Percentiles rank a stretch among this genome's conserved stretches.
Evolutionary conservation across 2,797 vertebrate species (phyloP).

Genomic region (Pseudochirops corinnae): DNA sequence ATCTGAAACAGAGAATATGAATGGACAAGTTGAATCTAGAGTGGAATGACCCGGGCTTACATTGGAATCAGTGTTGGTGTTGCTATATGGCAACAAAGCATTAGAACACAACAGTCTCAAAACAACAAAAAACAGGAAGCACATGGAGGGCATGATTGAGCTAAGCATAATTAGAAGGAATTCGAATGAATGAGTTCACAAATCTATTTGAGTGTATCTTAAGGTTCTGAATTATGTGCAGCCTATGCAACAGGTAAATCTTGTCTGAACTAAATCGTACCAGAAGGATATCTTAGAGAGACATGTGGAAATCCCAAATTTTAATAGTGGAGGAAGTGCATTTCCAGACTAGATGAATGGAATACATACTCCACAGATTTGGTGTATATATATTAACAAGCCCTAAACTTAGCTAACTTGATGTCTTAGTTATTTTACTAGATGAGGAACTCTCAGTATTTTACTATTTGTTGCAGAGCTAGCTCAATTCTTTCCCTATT

Average conservation of each 20-base stretch:
- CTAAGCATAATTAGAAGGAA: background rate
- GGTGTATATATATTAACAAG: background rate
- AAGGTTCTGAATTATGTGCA: background rate
- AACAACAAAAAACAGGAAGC: background rate
- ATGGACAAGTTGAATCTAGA: background rate
- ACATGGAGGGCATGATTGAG: background rate
- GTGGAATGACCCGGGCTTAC: background rate
- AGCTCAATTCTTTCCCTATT: background rate
- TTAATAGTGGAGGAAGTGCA: background rate
- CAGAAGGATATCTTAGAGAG: background rate
- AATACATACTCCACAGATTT: background rate
- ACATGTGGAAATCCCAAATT: background rate
- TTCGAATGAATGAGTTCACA: background rate
- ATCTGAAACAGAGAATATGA: background rate
- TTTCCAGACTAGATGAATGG: background rate
- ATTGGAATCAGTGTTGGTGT: background rate
- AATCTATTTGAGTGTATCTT: background rate
- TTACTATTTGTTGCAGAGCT: background rate
- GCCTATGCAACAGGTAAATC: background rate
- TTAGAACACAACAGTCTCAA: background rate
- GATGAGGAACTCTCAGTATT: background rate
- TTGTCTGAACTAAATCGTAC: background rate
- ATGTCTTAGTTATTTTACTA: background rate
- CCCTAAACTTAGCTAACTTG: background rate
- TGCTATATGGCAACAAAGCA: background rate